Conservation (phyloP, 1,140 invertebrate genomes). For the Pseudomyrmex flavicornis region DNA sequence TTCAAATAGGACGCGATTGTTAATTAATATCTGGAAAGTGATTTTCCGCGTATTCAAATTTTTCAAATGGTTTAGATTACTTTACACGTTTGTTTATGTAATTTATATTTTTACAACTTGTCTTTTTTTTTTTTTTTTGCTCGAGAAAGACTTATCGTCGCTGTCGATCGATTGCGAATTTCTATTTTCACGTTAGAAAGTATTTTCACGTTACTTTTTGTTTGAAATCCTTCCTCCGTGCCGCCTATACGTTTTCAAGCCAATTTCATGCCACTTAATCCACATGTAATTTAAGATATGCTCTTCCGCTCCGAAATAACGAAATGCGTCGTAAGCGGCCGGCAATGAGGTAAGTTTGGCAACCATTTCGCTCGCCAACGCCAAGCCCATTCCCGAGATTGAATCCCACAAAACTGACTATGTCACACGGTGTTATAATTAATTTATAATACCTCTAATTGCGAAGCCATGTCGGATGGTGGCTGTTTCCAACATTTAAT, state of each 20-base stretch:
- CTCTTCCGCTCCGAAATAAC: not conserved
- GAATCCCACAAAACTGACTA: conserved; percentile 77
- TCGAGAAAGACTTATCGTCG: no score
- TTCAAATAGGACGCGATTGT: not conserved
- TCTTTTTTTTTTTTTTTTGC: no score
- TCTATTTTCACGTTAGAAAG: no score
- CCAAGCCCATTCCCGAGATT: conserved; percentile 76
- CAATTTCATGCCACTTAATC: not conserved
- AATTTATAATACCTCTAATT: conserved; percentile 83
- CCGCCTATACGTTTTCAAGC: not conserved
- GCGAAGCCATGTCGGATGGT: conserved; percentile 75
- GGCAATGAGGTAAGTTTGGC: conserved; percentile 74
- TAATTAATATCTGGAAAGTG: no score
- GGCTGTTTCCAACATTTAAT: conserved; percentile 76
- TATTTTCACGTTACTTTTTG: no score
- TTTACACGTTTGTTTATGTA: no score
- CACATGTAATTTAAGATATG: conserved; percentile 34
- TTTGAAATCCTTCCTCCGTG: no score
- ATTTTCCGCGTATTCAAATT: no score
- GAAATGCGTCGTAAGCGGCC: conserved; percentile 25
- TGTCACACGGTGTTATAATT: conserved; percentile 75
- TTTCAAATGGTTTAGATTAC: no score
- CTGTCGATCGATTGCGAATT: no score
- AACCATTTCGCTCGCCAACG: conserved; percentile 68
- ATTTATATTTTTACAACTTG: no score